Base-by-base conservation (phyloP, 2,113 vertebrate genomes). In the Muntiacus muntjak region DNA sequence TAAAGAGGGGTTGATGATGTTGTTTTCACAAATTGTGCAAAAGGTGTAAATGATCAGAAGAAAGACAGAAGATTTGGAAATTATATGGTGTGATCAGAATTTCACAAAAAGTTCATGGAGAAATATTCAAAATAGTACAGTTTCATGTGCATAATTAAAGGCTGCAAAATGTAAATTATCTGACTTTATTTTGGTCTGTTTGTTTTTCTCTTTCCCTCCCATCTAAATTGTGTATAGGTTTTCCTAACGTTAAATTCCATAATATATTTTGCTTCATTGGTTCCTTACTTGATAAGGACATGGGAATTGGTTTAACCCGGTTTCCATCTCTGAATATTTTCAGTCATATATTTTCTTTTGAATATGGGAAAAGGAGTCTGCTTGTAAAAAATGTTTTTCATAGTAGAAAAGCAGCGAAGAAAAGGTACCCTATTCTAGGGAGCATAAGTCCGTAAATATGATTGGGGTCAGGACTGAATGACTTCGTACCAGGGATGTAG, bases 1-100 rank as follows among this genome's bases (percentile, higher is more conserved):
- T 95, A 99, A 99, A 98, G 99, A 99, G 98, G 99, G 99, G 99
- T 99, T 43, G 99, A 99, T 87, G 99, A 99, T 43, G 99, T 99
- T 40, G 99, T 99, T 92, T 99, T 99, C 98, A 99, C 99, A 99
- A 99, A 99, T 94, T 99, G 99, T 81, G 40, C 67, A 74, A 43
- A 26, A 76, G 71, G 23, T 26, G 6, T 3, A 76, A 43, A 76
- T 15, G 71, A 76, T 43, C 98, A 99, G 26, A 99, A 99, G 93
- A 99, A 99, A 96, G 99, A 99, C 98, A 71, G 60, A 99, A 99
- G 96, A 99, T 99, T 94, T 99, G 99, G 0, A 30, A 99, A 99
- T 12, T 99, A 99, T 99, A 76, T 1, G 0, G 98, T 99, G 97
- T 98, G 99, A 89, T 99, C 99, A 13, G 99, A 99, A 97, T 99